Conservation (phyloP, 2,888 invertebrate species). For the Endomychus coccineus region DNA sequence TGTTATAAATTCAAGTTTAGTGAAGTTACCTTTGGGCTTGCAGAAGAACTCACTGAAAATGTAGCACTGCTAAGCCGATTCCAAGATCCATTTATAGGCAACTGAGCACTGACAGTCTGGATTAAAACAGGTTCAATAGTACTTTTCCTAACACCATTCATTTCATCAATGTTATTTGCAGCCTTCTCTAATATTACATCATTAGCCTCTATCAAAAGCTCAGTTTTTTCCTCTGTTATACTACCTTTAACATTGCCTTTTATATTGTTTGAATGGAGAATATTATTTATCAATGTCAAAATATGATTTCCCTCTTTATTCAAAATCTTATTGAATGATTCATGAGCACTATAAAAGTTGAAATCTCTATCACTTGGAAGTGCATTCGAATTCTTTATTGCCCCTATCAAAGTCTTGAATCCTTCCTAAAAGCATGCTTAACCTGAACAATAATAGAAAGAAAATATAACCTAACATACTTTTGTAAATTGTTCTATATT, state of each 20-base stretch:
- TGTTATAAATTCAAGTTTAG: not conserved
- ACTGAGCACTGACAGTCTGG: slow-evolving; percentile 39
- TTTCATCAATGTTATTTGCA: slow-evolving; percentile 63
- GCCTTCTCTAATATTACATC: slow-evolving; percentile 77
- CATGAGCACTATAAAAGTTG: slow-evolving; percentile 68
- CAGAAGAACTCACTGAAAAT: slow-evolving; percentile 28
- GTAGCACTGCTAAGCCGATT: slow-evolving; percentile 42
- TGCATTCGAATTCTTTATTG: slow-evolving; percentile 62
- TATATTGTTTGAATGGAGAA: slow-evolving; percentile 50
- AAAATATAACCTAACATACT: slow-evolving; percentile 30
- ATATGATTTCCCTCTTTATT: slow-evolving; percentile 58
- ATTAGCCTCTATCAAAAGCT: slow-evolving; percentile 73
- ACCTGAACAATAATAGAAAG: slow-evolving; percentile 17
- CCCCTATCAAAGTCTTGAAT: slow-evolving; percentile 56
- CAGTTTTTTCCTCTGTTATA: slow-evolving; percentile 60
- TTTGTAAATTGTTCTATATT: slow-evolving; percentile 40
- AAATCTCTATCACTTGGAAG: slow-evolving; percentile 66
- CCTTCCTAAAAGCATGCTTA: slow-evolving; percentile 64
- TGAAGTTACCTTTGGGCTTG: slow-evolving; percentile 6
- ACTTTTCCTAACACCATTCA: slow-evolving; percentile 53
- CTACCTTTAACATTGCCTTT: slow-evolving; percentile 50
- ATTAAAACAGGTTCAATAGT: slow-evolving; percentile 48
- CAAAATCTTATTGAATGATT: slow-evolving; percentile 62
- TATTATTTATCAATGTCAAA: slow-evolving; percentile 51
- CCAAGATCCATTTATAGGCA: slow-evolving; percentile 54